Conservation (phyloP, 2,113 vertebrate genomes). For the Cyanocitta stelleri region DNA sequence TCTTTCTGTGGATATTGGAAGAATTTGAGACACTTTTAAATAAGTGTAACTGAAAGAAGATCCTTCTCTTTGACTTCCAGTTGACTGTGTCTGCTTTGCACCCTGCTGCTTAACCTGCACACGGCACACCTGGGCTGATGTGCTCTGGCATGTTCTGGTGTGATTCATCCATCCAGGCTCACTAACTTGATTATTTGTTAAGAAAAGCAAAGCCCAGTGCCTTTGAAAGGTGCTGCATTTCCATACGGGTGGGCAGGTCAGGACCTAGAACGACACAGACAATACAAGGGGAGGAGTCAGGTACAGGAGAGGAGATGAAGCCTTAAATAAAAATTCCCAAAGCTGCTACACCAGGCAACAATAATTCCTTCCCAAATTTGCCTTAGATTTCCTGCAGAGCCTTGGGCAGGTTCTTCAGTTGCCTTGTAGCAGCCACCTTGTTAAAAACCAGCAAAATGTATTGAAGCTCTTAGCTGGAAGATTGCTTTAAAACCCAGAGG, state of each 20-base stretch:
- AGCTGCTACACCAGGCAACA: neutral
- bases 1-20: neutral
- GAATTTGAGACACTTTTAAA: neutral
- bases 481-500: neutral
- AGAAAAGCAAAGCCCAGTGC: neutral
- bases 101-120: neutral
- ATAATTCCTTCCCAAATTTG: neutral
- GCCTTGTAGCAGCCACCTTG: neutral
- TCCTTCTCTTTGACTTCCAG: slow-evolving; percentile 38
- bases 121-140: neutral
- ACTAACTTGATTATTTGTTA: neutral
- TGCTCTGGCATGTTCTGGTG: neutral
- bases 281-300: neutral
- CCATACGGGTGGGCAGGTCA: neutral
- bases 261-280: rapidly evolving
- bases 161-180: neutral
- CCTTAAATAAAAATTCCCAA: neutral
- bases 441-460: neutral
- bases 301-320: neutral
- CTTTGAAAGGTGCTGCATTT: neutral
- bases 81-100: slow-evolving; percentile 37
- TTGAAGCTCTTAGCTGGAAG: neutral
- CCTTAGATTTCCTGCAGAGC: neutral
- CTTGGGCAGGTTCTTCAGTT: neutral
- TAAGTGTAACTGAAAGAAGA: neutral